These are phyloP conservation scores for Typhlichthys eigenmanni DNA, from an alignment of 2,797 vertebrate species.

Conservation along the genomic window DNA sequence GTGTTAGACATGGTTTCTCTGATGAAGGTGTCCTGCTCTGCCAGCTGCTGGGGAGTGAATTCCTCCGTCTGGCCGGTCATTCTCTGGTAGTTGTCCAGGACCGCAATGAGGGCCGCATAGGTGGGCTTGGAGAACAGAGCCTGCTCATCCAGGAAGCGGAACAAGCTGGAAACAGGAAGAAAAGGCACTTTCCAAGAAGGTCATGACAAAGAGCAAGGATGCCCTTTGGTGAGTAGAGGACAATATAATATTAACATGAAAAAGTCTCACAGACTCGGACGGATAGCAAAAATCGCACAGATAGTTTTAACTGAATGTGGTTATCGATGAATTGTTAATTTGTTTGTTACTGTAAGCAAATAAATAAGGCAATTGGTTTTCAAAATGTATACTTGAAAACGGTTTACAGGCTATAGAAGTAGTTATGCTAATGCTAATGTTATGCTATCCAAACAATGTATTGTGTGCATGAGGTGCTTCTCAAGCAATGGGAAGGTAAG, in stretches of 20 bases:
- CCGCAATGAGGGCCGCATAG: conserved; percentile 67
- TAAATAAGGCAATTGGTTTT: too few relatives aligned
- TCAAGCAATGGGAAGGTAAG: too few relatives aligned
- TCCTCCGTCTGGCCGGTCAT: conserved; percentile 73
- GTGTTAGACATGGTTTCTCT: conserved; percentile 76
- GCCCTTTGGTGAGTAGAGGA: not conserved
- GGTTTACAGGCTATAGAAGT: too few relatives aligned
- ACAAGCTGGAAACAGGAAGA: conserved; percentile 66
- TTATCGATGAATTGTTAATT: too few relatives aligned
- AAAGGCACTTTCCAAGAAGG: not conserved
- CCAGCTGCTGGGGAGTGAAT: conserved; percentile 63
- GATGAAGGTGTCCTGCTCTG: conserved; percentile 78
- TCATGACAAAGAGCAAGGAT: not conserved
- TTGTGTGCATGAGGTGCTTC: too few relatives aligned
- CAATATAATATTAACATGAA: not conserved
- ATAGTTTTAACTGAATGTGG: not conserved
- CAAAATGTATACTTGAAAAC: too few relatives aligned
- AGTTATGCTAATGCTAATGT: too few relatives aligned
- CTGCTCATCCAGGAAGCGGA: conserved; percentile 69
- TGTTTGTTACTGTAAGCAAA: too few relatives aligned
- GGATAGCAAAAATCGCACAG: not conserved
- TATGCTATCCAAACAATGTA: too few relatives aligned
- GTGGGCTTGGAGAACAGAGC: conserved; percentile 78
- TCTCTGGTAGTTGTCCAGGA: conserved; percentile 81
- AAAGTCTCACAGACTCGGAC: too few relatives aligned